These are phyloP conservation scores for Melieria omissa DNA, from an alignment of 2,888 invertebrate genomes.

Conservation along the genomic window DNA sequence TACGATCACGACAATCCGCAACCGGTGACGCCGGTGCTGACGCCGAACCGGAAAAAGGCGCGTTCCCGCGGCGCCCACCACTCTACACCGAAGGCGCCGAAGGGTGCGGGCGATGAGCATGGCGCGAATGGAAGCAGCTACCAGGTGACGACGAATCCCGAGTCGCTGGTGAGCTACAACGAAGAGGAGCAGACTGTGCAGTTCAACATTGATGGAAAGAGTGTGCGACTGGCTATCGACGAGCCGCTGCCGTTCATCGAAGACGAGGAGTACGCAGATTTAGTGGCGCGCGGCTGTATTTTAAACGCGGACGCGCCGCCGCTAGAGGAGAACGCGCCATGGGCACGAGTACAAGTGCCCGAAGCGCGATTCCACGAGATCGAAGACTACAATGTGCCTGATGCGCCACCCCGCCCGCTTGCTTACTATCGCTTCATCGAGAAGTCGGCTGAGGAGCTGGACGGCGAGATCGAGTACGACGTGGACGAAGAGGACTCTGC, in stretches of 20 bases:
- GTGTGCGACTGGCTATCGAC: slow-evolving; percentile 74
- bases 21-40: slow-evolving; percentile 72
- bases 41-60: slow-evolving; percentile 74
- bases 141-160: slow-evolving; percentile 52
- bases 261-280: slow-evolving; percentile 71
- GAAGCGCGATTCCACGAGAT: slow-evolving; percentile 78
- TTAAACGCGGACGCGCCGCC: slow-evolving; percentile 61
- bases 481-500: slow-evolving; percentile 98
- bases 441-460: slow-evolving; percentile 92
- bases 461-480: slow-evolving; percentile 95
- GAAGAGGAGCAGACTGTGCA: slow-evolving; percentile 88
- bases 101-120: slow-evolving; percentile 51
- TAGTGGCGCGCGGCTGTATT: slow-evolving; percentile 62
- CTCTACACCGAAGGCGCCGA: slow-evolving; percentile 61
- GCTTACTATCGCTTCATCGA: slow-evolving; percentile 95
- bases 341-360: slow-evolving; percentile 72
- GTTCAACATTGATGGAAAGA: slow-evolving; percentile 85
- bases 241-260: slow-evolving; percentile 78
- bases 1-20: slow-evolving; percentile 85
- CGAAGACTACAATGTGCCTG: slow-evolving; percentile 81
- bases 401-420: slow-evolving; percentile 86
- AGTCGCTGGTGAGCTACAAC: slow-evolving; percentile 75
- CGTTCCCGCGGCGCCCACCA: slow-evolving; percentile 69
- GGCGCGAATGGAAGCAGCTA: slow-evolving; percentile 38
- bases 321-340: slow-evolving; percentile 62